Percentiles rank a stretch among this genome's conserved stretches.
Conservation (phyloP, 2,113 vertebrate genomes). For the Rhipidura dahli region DNA sequence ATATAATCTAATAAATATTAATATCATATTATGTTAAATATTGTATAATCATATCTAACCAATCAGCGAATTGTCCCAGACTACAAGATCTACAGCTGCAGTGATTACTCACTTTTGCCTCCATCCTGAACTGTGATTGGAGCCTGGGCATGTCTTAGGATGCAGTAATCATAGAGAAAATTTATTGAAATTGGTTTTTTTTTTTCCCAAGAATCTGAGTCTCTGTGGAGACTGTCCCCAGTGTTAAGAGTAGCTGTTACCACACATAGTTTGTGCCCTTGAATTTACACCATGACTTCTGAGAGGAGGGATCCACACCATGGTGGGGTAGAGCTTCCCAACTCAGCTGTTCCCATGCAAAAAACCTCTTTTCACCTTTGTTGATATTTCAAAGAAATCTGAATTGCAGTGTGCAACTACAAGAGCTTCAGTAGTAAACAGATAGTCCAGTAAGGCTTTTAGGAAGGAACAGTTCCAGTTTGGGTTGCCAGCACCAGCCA, state of each 20-base stretch:
- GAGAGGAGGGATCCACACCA: background rate
- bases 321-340: background rate
- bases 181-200: background rate
- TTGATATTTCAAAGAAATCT: background rate
- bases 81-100: background rate
- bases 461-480: background rate
- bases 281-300: background rate
- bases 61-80: background rate
- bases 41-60: background rate
- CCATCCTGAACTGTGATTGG: background rate
- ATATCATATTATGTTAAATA: background rate
- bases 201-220: background rate
- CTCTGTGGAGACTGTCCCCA: background rate
- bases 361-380: background rate
- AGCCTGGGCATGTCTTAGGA: background rate
- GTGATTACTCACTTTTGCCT: background rate
- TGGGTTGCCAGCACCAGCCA: background rate
- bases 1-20: background rate
- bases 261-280: background rate
- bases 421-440: background rate
- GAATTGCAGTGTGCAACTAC: background rate
- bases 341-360: background rate
- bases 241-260: background rate
- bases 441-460: background rate
- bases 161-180: background rate